phyloP scores from a whole-genome alignment of 2,113 vertebrate species.

The Cyprinus carpio region DNA sequence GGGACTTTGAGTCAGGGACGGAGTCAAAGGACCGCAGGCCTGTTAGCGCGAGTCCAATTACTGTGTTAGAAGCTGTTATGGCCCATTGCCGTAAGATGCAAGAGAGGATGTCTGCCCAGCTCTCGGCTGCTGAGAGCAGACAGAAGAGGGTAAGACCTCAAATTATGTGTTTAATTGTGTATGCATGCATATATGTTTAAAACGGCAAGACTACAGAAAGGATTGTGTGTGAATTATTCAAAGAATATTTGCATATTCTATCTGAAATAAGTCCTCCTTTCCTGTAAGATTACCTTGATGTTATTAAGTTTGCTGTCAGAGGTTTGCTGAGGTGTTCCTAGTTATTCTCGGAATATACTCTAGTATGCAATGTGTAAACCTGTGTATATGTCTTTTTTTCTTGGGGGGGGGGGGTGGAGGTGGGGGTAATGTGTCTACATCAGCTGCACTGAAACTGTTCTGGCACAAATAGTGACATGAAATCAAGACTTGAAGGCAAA shows the following conservation, averaged over 20 bases:
- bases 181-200: not conserved
- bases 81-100: constrained; percentile 98
- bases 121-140: constrained; percentile 90
- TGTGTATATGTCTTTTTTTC: constrained; percentile 21
- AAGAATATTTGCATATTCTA: not conserved
- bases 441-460: not conserved
- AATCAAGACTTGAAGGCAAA: not conserved
- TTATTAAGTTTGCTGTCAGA: not conserved
- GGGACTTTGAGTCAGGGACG: constrained; percentile 88
- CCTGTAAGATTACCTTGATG: not conserved
- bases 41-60: constrained; percentile 89
- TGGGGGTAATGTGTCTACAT: not conserved
- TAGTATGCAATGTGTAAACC: not conserved
- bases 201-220: not conserved
- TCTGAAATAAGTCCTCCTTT: not conserved
- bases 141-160: constrained; percentile 89
- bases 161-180: not conserved
- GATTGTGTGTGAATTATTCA: not conserved
- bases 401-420: too few species aligned
- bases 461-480: not conserved
- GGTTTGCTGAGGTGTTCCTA: not conserved
- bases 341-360: not conserved
- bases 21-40: constrained; percentile 85
- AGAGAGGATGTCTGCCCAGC: constrained; percentile 92
- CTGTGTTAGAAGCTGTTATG: constrained; percentile 98